Conservation (phyloP, 2,888 invertebrate genomes). For the Carterocephalus palaemon region DNA sequence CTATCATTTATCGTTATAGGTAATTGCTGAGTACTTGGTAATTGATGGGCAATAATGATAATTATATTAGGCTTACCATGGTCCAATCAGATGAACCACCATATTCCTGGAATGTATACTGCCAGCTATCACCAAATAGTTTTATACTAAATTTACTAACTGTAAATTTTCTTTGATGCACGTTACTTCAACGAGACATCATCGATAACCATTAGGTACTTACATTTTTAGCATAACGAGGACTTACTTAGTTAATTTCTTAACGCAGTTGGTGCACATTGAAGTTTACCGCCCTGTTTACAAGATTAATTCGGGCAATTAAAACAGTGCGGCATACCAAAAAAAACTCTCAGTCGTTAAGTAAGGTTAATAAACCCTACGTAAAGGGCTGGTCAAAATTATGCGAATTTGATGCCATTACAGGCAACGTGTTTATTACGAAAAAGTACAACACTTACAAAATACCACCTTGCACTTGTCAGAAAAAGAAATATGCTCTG, state of each 20-base stretch:
- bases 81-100: too few species aligned
- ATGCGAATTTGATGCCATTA: slow-evolving; percentile 9
- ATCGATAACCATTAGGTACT: too few species aligned
- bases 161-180: too few species aligned
- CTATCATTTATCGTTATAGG: too few species aligned
- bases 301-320: slow-evolving; percentile 23
- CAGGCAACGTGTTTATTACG: too few species aligned
- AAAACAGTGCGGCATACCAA: slow-evolving; percentile 23
- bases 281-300: slow-evolving; percentile 24
- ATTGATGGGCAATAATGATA: too few species aligned
- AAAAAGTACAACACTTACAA: not conserved
- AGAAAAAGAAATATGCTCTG: slow-evolving; percentile 1
- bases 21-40: too few species aligned
- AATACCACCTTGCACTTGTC: not conserved
- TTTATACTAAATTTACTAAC: too few species aligned
- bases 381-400: slow-evolving; percentile 12
- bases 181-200: too few species aligned
- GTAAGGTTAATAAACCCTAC: slow-evolving; percentile 24
- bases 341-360: slow-evolving; percentile 19
- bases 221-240: slow-evolving; percentile 5
- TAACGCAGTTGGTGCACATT: slow-evolving; percentile 18
- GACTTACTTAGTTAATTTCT: not conserved
- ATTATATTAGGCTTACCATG: too few species aligned
- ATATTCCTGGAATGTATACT: too few species aligned
- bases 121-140: too few species aligned